Evolutionary conservation across 2,797 vertebrate genomes (phyloP), one percentile per base, ranked within the genome.

Genomic region (Catharus ustulatus): DNA sequence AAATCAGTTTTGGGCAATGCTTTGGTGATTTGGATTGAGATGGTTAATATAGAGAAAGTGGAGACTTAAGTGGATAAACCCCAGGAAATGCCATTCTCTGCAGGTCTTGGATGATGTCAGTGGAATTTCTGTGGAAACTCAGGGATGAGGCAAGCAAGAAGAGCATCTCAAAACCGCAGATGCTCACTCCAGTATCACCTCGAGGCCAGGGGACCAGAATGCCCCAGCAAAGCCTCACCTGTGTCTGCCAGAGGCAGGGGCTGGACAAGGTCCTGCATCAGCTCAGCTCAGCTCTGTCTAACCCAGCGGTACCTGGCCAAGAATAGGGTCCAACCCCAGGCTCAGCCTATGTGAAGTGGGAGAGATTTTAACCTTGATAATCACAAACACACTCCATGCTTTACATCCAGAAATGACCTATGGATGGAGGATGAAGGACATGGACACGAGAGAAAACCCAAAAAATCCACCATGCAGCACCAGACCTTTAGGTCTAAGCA

Each of bases 371-470:
- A 18, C 36, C 13, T 69, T 54, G 49, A 30, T 36, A 29, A 49
- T 15, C 30, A 75, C 13, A 46, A 68, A 27, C 27, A n/a, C 8
- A 8, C 2, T 40, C 4, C 3, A 21, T 7, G 21, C 36, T 89
- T 89, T 79, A 8, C 36, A 82, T 43, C 43, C 59, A 49, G 26
- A 61, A 74, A 14, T 34, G 16, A 21, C 15, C 10, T 67, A 4
- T n/a, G 30, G 46, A 17, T 54, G 69, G 32, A 71, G 5, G 26
- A 42, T 30, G 17, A 12, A 57, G 23, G 27, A 52, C 19, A 27
- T 1, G 2, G 23, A 29, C 30, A 27, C 0, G 1, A 8, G 11
- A 61, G 12, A 72, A 86, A 49, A 36, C 1, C 5, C 15, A 3
- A n/a, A 84, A 63, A 57, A 3, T 8, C 36, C 42, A 38, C 30